Percentiles rank a stretch among this genome's conserved stretches.
These are phyloP conservation scores for Oreonectes daqikongensis DNA, from an alignment of 2,797 vertebrate species.

Conservation along the genomic window DNA sequence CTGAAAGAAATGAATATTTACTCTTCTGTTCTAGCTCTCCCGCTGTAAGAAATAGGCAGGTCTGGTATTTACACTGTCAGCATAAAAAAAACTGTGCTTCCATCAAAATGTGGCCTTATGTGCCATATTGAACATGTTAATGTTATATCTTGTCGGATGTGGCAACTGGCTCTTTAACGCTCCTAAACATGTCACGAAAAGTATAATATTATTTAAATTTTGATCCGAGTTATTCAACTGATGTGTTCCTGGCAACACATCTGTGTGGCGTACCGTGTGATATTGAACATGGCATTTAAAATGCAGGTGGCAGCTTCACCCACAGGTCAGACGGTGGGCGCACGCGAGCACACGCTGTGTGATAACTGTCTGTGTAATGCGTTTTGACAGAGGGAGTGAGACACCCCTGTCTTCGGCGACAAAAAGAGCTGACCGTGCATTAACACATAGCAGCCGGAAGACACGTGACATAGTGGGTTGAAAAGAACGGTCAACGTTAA, in stretches of 20 bases:
- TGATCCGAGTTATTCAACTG: neutral
- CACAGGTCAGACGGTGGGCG: conserved; percentile 31
- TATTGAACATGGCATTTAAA: conserved; percentile 36
- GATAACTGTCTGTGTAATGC: conserved; percentile 49
- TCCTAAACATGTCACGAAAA: neutral
- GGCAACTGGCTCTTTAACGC: neutral
- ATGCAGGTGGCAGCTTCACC: conserved; percentile 36
- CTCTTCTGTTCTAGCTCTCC: conserved; percentile 22
- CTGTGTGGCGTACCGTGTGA: neutral
- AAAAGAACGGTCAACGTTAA: conserved; percentile 7
- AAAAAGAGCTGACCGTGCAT: conserved; percentile 36
- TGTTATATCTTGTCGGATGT: neutral
- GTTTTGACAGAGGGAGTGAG: conserved; percentile 42
- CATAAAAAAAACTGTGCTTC: conserved; percentile 41
- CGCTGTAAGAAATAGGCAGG: conserved; percentile 39
- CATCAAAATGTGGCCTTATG: neutral
- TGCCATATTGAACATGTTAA: conserved; percentile 13
- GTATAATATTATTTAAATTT: neutral
- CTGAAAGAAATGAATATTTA: conserved; percentile 45
- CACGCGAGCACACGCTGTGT: neutral
- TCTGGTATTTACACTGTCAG: conserved; percentile 50
- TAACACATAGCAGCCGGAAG: conserved; percentile 14
- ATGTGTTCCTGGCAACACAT: conserved; percentile 6
- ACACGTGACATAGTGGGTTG: neutral
- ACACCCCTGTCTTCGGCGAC: conserved; percentile 22